Percentiles rank a stretch among this genome's conserved stretches.
Conservation (phyloP, 2,113 vertebrate species). For the Megaptera novaeangliae region DNA sequence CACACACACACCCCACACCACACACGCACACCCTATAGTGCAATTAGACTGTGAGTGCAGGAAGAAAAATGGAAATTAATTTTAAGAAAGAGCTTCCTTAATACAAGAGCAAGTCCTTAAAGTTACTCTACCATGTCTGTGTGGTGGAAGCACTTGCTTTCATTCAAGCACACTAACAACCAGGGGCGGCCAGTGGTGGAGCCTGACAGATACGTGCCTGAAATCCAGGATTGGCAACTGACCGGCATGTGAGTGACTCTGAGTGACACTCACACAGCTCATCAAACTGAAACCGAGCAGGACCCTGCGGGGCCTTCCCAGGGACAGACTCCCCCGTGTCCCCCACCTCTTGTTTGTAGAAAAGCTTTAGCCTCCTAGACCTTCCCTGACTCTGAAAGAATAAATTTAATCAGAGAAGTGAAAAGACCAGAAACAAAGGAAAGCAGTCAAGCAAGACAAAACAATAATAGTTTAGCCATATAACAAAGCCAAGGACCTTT, state of each 20-base stretch:
- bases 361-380: neutral
- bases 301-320: neutral
- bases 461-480: neutral
- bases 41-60: neutral
- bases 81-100: neutral
- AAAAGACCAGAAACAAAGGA: neutral
- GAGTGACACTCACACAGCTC: neutral
- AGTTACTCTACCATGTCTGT: neutral
- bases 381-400: neutral
- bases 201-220: neutral
- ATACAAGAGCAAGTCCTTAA: neutral
- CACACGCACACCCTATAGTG: neutral
- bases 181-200: rapidly evolving
- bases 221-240: neutral
- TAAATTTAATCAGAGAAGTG: neutral
- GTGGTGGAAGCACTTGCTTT: neutral
- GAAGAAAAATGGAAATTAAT: neutral
- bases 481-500: neutral
- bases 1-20: neutral
- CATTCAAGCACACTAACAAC: neutral
- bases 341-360: neutral
- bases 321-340: neutral
- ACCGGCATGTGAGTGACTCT: neutral
- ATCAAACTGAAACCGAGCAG: neutral
- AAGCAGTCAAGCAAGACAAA: neutral